Conservation (phyloP, 2,888 invertebrate genomes). For the Tenthredo notha region DNA sequence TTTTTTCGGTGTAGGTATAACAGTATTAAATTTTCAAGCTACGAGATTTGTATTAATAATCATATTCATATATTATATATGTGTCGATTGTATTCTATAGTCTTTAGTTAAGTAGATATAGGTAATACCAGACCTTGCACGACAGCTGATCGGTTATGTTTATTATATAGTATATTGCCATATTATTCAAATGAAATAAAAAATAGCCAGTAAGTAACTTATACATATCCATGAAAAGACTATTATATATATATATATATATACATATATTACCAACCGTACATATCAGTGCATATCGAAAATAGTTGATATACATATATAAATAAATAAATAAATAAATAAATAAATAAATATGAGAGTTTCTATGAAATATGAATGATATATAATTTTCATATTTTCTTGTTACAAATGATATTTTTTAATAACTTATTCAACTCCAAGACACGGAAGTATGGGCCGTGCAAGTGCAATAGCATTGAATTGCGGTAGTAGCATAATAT, state of each 20-base stretch:
- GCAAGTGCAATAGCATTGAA: conserved; percentile 48
- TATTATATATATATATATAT: conserved; percentile 56
- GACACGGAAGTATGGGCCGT: conserved; percentile 51
- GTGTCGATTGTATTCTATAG: conserved; percentile 72
- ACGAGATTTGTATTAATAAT: conserved; percentile 53
- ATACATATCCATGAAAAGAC: conserved; percentile 49
- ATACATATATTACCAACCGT: conserved; percentile 58
- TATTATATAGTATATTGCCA: conserved; percentile 75
- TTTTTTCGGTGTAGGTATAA: conserved; percentile 50
- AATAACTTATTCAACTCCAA: conserved; percentile 43
- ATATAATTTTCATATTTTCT: conserved; percentile 44
- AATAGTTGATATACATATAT: conserved; percentile 57
- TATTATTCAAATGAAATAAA: conserved; percentile 61
- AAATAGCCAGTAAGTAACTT: conserved; percentile 47
- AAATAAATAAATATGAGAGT: conserved; percentile 58
- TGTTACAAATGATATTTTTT: conserved; percentile 50
- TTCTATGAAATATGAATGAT: conserved; percentile 50
- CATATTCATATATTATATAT: conserved; percentile 49
- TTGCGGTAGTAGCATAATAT: conserved; percentile 1
- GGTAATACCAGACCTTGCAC: conserved; percentile 53
- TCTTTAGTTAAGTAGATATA: conserved; percentile 59
- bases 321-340: conserved; percentile 55
- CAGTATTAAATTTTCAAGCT: conserved; percentile 49
- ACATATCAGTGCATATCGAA: conserved; percentile 56
- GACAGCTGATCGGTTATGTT: conserved; percentile 71